Evolutionary conservation across 2,888 invertebrate genomes (phyloP).

Genomic region (Melieria crassipennis): DNA sequence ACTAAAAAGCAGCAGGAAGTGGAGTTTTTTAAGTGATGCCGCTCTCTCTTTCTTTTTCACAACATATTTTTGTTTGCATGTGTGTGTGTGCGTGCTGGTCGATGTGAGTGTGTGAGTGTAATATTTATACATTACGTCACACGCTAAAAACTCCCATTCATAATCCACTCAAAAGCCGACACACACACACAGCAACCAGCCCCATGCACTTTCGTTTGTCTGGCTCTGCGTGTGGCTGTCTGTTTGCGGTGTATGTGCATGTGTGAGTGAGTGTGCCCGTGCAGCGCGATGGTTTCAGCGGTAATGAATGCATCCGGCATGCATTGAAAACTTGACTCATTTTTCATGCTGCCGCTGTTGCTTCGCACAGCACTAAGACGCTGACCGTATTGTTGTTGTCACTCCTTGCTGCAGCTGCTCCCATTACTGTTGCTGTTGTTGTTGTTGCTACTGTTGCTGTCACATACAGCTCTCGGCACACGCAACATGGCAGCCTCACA

Average conservation of each 20-base stretch:
- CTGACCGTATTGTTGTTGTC: conserved; percentile 7
- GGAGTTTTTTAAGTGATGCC: conserved; percentile 9
- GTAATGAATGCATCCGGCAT: conserved; percentile 29
- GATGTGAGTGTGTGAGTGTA: too few species aligned
- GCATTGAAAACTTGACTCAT: conserved; percentile 33
- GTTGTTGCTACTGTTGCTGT: not conserved
- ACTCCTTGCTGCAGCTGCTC: not conserved
- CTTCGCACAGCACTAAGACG: conserved; percentile 6
- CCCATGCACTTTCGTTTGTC: not conserved
- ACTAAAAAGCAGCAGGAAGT: conserved; percentile 6
- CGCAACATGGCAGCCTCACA: not conserved
- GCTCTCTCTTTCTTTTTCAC: not conserved
- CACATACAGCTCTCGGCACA: too few species aligned
- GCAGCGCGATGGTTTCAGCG: not conserved
- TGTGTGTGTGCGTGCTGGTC: not conserved
- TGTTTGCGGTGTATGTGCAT: not conserved
- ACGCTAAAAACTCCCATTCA: conserved; percentile 1
- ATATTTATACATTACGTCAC: conserved; percentile 1
- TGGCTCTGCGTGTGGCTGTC: not conserved
- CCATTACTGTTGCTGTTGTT: not conserved
- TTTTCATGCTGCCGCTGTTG: conserved; percentile 12
- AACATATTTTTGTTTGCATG: not conserved
- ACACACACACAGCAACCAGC: not conserved
- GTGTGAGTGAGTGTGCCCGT: too few species aligned
- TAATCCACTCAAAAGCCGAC: not conserved